Conservation (phyloP, 2,888 invertebrate genomes). For the Digitonthophagus gazella region DNA sequence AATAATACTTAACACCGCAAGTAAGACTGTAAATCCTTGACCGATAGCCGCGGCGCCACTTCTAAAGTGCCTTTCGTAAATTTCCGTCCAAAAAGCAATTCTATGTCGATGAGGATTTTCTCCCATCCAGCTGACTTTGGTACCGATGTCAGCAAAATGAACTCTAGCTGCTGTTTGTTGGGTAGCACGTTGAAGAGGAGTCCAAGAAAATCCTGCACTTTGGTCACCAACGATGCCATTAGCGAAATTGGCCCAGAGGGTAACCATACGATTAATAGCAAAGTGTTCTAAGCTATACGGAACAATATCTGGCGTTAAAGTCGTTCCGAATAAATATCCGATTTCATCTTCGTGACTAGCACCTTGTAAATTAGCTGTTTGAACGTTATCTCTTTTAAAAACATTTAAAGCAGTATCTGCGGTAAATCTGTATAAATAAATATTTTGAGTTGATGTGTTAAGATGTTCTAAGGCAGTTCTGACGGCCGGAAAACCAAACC, state of each 20-base stretch:
- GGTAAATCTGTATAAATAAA: conserved; percentile 24
- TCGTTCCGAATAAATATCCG: conserved; percentile 38
- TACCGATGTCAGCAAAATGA: not conserved
- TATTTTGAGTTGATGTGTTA: not conserved
- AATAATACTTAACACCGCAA: not conserved
- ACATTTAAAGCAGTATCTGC: conserved; percentile 20
- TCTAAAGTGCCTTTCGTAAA: conserved; percentile 3
- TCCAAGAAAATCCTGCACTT: not conserved
- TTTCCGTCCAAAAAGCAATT: conserved; percentile 36
- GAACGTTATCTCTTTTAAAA: conserved; percentile 13
- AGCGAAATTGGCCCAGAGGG: conserved; percentile 41
- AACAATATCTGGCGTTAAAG: conserved; percentile 27
- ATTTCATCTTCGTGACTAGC: conserved; percentile 40
- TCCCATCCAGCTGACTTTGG: not conserved
- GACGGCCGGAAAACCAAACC: conserved; percentile 21
- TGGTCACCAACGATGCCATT: conserved; percentile 9
- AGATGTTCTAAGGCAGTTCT: conserved; percentile 14
- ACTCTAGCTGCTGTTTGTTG: not conserved
- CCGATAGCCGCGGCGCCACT: not conserved
- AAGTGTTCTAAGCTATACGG: conserved; percentile 32
- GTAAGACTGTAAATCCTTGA: not conserved
- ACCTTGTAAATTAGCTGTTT: conserved; percentile 26
- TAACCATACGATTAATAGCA: conserved; percentile 33
- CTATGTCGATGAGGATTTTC: conserved; percentile 30
- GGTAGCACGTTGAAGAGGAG: not conserved